Evolutionary conservation across 2,888 invertebrate genomes (phyloP), one percentile per base, ranked within the genome.

Genomic region (Troides helena): DNA sequence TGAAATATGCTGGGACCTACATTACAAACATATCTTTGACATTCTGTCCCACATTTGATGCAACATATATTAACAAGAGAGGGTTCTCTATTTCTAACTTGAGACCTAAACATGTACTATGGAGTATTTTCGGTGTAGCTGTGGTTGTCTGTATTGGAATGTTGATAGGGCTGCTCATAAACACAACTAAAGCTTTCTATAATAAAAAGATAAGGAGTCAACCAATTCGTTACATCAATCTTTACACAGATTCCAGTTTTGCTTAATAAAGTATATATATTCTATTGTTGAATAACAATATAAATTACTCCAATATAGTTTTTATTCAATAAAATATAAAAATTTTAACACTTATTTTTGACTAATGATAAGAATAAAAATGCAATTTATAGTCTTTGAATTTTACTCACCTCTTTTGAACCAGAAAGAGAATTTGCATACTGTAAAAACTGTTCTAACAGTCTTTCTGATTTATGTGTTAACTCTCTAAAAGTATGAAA

Each of bases 401-500:
- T 73, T 73, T 71, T 57, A 83, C 92, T 93, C 87, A 95, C 96
- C 95, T 95, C 93, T 85, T 92, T 88, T 81, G 93, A 94, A 82
- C 94, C 95, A 83, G 91, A 93, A 76, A 94, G 91, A 85, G 95
- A 94, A 87, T 95, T 94, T 72, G 96, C 94, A 90, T 95, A 95
- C 78, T 95, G 94, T 80, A 97, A 89, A 93, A 96, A 96, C 89
- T 95, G 95, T 89, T 95, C 95, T 83, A 97, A 93, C 77, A 96
- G 94, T 80, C 94, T 93, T 87, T 97, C 96, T 62, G 96, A 95
- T 87, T 96, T 96, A 79, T 94, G 95, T 81, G 97, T 95, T 76
- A 94, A 93, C 83, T 96, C 95, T 86, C 95, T 95, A 93, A 97
- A 97, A 80, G 95, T 95, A 87, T 95, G 95, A 79, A 96, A 94